These are phyloP conservation scores for Malurus splendens DNA, from an alignment of 2,797 vertebrate genomes.

Conservation along the genomic window DNA sequence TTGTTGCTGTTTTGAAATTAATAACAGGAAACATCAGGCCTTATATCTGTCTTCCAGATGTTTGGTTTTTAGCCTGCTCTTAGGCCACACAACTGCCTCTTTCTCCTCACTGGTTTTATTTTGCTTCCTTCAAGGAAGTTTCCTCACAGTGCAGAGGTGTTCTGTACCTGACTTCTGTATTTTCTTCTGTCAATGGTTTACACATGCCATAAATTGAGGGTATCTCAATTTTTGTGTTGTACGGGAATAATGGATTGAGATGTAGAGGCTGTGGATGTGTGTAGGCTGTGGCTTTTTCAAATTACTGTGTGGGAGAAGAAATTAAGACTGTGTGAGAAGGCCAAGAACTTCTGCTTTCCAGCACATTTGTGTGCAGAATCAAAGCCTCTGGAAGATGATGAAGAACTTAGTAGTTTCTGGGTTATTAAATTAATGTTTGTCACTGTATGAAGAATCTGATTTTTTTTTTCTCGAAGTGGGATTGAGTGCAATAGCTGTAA, in stretches of 20 bases:
- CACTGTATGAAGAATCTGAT: background rate
- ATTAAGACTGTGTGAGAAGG: background rate
- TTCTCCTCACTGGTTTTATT: background rate
- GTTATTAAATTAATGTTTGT: background rate
- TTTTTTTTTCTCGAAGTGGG: background rate
- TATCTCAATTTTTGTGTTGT: background rate
- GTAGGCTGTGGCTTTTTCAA: background rate
- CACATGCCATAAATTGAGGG: background rate
- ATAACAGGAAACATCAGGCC: background rate
- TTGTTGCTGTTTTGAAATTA: background rate
- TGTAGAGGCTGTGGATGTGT: background rate
- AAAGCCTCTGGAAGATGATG: background rate
- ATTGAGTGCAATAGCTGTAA: background rate
- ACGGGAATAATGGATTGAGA: background rate
- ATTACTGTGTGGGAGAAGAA: background rate
- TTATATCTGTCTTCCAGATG: background rate
- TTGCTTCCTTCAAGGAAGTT: background rate
- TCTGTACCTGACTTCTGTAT: background rate
- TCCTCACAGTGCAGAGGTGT: background rate
- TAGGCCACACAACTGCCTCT: background rate
- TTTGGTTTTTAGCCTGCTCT: background rate
- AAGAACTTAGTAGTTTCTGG: background rate
- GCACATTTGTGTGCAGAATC: background rate
- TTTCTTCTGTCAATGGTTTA: background rate
- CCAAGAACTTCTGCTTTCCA: background rate